These are phyloP conservation scores for Scaptomyza polygonia DNA, from an alignment of 2,888 invertebrate species.

Conservation along the genomic window DNA sequence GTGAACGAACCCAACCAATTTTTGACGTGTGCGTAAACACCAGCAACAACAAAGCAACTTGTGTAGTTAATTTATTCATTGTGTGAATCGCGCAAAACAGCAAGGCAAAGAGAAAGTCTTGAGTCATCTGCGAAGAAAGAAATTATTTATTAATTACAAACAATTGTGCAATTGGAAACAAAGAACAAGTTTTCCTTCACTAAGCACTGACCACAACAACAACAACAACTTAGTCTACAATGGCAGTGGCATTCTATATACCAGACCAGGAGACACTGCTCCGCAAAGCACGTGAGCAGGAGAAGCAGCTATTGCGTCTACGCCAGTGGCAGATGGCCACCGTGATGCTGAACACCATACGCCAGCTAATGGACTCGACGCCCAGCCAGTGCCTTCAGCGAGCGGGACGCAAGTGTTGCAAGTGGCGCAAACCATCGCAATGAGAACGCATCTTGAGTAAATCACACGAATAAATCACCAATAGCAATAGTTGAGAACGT, in stretches of 20 bases:
- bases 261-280: constrained; percentile 81
- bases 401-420: constrained; percentile 58
- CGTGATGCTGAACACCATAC: constrained; percentile 71
- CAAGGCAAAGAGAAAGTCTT: constrained; percentile 66
- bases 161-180: constrained; percentile 70
- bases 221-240: constrained; percentile 44
- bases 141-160: constrained; percentile 42
- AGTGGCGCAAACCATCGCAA: constrained; percentile 75
- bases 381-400: constrained; percentile 54
- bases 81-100: constrained; percentile 48
- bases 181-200: constrained; percentile 44
- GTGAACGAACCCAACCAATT: constrained; percentile 59
- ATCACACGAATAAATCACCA: constrained; percentile 21
- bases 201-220: constrained; percentile 11
- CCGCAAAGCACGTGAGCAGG: constrained; percentile 79
- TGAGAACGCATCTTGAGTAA: constrained; percentile 52
- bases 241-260: constrained; percentile 83
- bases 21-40: constrained; percentile 48
- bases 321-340: constrained; percentile 77
- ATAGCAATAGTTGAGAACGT: constrained; percentile 16
- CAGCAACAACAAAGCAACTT: constrained; percentile 63
- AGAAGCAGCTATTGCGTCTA: constrained; percentile 77
- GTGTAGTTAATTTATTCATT: constrained; percentile 69
- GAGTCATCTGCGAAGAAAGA: constrained; percentile 62
- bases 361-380: constrained; percentile 61